Conservation (phyloP, 2,113 vertebrate genomes). For the Corythoichthys intestinalis region DNA sequence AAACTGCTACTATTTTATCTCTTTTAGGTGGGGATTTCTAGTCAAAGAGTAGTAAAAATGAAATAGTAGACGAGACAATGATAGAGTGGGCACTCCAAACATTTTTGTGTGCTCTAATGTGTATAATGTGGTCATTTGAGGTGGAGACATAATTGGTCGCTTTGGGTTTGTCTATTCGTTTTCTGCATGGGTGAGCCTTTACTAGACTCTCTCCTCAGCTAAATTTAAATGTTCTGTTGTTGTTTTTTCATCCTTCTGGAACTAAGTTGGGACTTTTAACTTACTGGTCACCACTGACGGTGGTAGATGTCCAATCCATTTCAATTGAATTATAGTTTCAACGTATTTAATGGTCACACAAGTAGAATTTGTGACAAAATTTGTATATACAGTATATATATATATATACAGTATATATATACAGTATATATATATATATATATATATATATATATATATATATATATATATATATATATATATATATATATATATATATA, state of each 20-base stretch:
- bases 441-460: too few species aligned
- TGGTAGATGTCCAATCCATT: too few species aligned
- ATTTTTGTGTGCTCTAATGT: constrained; percentile 18
- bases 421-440: too few species aligned
- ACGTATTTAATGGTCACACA: too few species aligned
- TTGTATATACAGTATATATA: too few species aligned
- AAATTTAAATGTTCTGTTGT: neutral
- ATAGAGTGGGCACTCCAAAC: constrained; percentile 35
- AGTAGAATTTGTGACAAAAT: too few species aligned
- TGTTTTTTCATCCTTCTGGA: neutral
- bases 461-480: too few species aligned
- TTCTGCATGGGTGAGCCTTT: constrained; percentile 1
- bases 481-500: too few species aligned
- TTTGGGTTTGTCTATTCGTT: constrained; percentile 6
- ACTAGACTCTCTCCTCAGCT: neutral
- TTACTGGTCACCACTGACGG: too few species aligned
- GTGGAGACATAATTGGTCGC: constrained; percentile 7
- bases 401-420: too few species aligned
- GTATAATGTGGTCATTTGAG: constrained; percentile 24
- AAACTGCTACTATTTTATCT: constrained; percentile 27
- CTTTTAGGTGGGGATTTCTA: constrained; percentile 17
- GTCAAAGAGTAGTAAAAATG: constrained; percentile 31
- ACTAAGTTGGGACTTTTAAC: neutral
- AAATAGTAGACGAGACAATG: constrained; percentile 42
- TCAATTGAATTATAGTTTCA: too few species aligned